Evolutionary conservation across 2,113 vertebrate genomes (phyloP).

Genomic region (Poeciliopsis occidentalis): DNA sequence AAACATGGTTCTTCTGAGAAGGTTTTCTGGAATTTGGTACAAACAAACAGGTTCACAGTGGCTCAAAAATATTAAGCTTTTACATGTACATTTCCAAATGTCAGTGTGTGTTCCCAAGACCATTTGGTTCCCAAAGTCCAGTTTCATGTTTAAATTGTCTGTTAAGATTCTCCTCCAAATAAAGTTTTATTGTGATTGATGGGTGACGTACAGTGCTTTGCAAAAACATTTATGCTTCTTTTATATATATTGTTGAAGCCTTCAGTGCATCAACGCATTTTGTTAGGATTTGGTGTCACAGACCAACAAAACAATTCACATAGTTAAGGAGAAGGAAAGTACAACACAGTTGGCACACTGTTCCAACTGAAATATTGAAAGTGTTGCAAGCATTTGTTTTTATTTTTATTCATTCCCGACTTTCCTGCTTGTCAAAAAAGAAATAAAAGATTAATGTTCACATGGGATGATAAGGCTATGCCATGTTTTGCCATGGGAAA

Average conservation of each 20-base stretch:
- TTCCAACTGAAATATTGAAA: not conserved
- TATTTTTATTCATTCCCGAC: not conserved
- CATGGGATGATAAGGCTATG: no score
- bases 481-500: no score
- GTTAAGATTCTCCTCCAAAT: not conserved
- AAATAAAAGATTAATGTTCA: not conserved
- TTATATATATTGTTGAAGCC: not conserved
- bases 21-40: conserved; percentile 71
- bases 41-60: conserved; percentile 65
- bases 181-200: not conserved
- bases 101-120: not conserved
- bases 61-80: conserved; percentile 1
- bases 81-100: not conserved
- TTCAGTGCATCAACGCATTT: not conserved
- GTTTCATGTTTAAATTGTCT: not conserved
- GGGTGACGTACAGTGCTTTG: no score
- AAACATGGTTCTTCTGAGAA: conserved; percentile 39
- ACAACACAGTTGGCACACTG: not conserved
- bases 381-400: not conserved
- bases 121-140: not conserved
- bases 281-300: not conserved
- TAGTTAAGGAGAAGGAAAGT: not conserved
- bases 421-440: not conserved
- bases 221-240: not conserved
- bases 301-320: not conserved